Evolutionary conservation across 2,888 invertebrate genomes (phyloP).

Genomic region (Megamerina dolium): DNA sequence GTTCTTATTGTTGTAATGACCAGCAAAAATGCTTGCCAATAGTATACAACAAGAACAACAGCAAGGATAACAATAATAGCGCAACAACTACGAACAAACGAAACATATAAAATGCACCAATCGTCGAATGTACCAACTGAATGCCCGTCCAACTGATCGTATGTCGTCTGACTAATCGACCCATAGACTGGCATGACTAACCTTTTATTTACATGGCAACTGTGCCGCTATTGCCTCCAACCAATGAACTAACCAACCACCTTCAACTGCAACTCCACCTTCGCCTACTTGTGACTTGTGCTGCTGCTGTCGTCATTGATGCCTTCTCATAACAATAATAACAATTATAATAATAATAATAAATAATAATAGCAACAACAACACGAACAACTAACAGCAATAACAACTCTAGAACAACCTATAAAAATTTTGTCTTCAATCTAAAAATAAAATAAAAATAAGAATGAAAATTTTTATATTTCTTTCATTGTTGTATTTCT

Average conservation of each 20-base stretch:
- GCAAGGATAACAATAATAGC: too few species aligned
- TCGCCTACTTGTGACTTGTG: conserved; percentile 8
- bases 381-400: conserved; percentile 16
- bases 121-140: too few species aligned
- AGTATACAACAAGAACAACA: too few species aligned
- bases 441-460: too few species aligned
- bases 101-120: too few species aligned
- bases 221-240: not conserved
- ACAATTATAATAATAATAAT: conserved; percentile 19
- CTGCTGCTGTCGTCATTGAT: not conserved
- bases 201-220: not conserved
- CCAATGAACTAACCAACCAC: not conserved
- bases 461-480: not conserved
- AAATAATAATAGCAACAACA: conserved; percentile 17
- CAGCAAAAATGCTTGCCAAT: too few species aligned
- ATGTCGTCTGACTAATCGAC: not conserved
- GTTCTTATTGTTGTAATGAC: too few species aligned
- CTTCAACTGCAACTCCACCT: conserved; percentile 12
- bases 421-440: conserved; percentile 25
- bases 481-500: conserved; percentile 2
- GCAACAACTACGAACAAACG: too few species aligned
- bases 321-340: conserved; percentile 6
- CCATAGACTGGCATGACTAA: too few species aligned
- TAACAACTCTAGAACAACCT: conserved; percentile 23
- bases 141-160: not conserved